Evolutionary conservation across 2,797 vertebrate genomes (phyloP), one percentile per base, ranked within the genome.

Genomic region (Coregonus ussuriensis): DNA sequence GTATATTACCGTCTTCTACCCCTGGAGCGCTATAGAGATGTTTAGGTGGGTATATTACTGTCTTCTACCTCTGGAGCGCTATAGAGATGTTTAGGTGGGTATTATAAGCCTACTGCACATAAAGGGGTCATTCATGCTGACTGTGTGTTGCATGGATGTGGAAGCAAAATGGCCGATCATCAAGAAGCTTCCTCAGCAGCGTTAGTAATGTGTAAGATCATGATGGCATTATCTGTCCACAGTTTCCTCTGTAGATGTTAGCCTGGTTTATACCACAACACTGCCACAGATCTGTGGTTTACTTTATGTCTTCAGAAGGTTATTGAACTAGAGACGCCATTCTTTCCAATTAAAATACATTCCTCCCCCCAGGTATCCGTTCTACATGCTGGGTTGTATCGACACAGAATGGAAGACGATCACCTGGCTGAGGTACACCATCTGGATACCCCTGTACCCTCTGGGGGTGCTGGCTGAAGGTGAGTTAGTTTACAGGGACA

Each of bases 371-470:
- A 99, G 98, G 94, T 99, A 99, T 89, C 97, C 98, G 0, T 99
- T 96, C 93, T 99, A 99, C 92, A 98, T 99, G 96, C 94, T 99
- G 74, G 91, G 92, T 69, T 98, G 96, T 90, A 92, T 98, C 0
- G 94, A 96, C 59, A 95, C 95, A 9, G 95, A 99, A 79, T 99
- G 98, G 98, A 96, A 96, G 88, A 89, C 93, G 25, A 94, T 99
- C 29, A 99, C 96, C 0, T 99, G 98, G 98, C 93, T 99, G 76
- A 95, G 96, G 5, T 98, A 99, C 91, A 96, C 94, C 11, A 71
- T 95, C 85, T 99, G 97, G 97, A 98, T 99, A 56, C 98, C 97
- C 4, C 70, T 97, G 2, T 99, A 98, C 82, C 98, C 98, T 3
- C 87, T 99, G 25, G 98, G 97, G 51, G 93, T 91, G 68, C 79